Conservation (phyloP, 2,888 invertebrate species). For the Alloscopus bannaensis region DNA sequence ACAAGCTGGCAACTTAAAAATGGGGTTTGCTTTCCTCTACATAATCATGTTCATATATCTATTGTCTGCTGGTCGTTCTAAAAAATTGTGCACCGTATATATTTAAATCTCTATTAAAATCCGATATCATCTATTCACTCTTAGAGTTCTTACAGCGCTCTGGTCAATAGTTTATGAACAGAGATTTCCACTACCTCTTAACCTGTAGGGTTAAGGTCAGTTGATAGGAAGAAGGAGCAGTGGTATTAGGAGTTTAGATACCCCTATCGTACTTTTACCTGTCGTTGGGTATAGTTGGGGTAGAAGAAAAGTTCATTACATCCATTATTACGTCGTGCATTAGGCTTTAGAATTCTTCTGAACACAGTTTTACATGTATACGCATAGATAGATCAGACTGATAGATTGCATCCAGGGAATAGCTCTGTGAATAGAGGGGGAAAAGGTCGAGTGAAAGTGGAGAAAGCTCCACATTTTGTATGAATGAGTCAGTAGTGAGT, state of each 20-base stretch:
- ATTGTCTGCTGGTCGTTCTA: constrained; percentile 34
- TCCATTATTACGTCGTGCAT: no score
- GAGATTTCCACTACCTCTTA: constrained; percentile 28
- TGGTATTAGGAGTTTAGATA: constrained; percentile 3
- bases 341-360: no score
- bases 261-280: no score
- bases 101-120: constrained; percentile 23
- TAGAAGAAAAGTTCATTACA: no score
- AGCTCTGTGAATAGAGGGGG: constrained; percentile 10
- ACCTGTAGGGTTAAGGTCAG: constrained; percentile 20
- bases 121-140: constrained; percentile 29
- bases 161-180: constrained; percentile 27
- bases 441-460: constrained; percentile 10
- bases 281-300: no score
- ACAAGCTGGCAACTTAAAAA: constrained; percentile 70
- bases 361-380: no score
- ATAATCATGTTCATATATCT: constrained; percentile 19
- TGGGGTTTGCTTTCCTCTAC: constrained; percentile 70
- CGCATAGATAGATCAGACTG: no score
- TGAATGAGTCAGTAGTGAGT: no score
- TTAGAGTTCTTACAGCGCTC: constrained; percentile 34
- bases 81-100: constrained; percentile 37
- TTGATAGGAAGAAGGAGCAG: not conserved
- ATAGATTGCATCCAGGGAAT: not conserved
- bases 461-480: no score